A percentile compares a stretch with the other conserved stretches of the same genome.
Conservation (phyloP, 2,113 vertebrate species). For the Raja brachyura region DNA sequence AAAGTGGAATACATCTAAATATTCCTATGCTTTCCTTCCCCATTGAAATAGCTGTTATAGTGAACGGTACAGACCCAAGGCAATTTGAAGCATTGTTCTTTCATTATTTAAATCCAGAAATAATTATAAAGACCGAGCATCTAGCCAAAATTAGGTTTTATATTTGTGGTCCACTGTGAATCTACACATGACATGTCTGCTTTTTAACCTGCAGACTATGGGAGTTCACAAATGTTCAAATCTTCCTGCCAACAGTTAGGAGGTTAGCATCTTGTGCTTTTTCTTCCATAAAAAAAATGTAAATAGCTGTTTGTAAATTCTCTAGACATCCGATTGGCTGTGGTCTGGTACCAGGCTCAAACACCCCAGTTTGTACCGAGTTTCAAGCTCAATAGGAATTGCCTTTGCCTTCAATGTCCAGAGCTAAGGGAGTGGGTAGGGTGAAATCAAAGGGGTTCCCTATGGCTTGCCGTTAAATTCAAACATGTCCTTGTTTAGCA, state of each 20-base stretch:
- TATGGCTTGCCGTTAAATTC: neutral
- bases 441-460: neutral
- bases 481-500: neutral
- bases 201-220: neutral
- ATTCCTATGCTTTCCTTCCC: neutral
- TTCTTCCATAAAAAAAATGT: neutral
- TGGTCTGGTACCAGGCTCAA: neutral
- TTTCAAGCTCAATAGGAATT: neutral
- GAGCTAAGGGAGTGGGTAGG: neutral
- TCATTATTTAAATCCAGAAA: neutral
- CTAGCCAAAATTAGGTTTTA: neutral
- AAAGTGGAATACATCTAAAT: neutral
- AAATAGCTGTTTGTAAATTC: neutral
- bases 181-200: neutral
- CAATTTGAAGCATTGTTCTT: neutral
- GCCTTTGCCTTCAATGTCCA: neutral
- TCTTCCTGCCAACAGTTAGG: neutral
- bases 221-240: conserved; percentile 13
- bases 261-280: neutral
- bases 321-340: neutral
- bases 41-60: neutral
- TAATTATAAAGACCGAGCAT: neutral
- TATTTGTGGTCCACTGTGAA: neutral
- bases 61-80: neutral
- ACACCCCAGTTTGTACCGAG: neutral